A percentile compares a stretch with the other conserved stretches of the same genome.
phyloP scores from a whole-genome alignment of 2,113 vertebrate genomes.

The Gobiocypris rarus region DNA sequence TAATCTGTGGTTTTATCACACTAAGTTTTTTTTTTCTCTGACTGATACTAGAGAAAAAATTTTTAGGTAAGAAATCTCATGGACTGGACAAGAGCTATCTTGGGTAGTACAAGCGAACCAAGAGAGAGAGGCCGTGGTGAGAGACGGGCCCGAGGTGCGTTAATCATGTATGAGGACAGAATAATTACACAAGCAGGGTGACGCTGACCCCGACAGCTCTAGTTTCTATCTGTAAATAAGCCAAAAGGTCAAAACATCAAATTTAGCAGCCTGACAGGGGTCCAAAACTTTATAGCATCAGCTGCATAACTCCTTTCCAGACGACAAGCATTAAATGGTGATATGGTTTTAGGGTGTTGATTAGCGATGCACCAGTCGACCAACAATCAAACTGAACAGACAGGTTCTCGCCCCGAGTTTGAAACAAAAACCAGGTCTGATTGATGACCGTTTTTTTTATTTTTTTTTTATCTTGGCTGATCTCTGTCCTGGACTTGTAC shows the following conservation, averaged over 20 bases:
- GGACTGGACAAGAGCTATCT: neutral
- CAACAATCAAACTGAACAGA: too few species aligned
- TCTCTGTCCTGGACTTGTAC: too few species aligned
- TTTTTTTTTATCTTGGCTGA: too few species aligned
- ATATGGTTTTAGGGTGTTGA: neutral
- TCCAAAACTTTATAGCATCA: neutral
- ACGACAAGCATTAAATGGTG: neutral
- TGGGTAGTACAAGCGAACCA: neutral
- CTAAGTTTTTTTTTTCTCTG: neutral
- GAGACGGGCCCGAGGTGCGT: slow-evolving; percentile 48
- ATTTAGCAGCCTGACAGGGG: neutral
- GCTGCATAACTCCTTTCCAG: neutral
- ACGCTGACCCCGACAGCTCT: slow-evolving; percentile 58
- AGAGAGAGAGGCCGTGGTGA: neutral
- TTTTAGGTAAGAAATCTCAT: slow-evolving; percentile 2
- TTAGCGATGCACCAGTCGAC: too few species aligned
- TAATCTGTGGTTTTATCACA: slow-evolving; percentile 30
- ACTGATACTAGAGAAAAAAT: neutral
- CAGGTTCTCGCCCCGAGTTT: too few species aligned
- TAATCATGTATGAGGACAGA: slow-evolving; percentile 70
- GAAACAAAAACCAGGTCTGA: too few species aligned
- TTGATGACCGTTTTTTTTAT: too few species aligned
- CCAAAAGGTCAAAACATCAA: slow-evolving; percentile 56
- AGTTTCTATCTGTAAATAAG: slow-evolving; percentile 70
- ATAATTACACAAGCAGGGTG: slow-evolving; percentile 64